phyloP scores from a whole-genome alignment of 53 echinoderm and acorn worm genomes.

The Mesocentrotus franciscanus region DNA sequence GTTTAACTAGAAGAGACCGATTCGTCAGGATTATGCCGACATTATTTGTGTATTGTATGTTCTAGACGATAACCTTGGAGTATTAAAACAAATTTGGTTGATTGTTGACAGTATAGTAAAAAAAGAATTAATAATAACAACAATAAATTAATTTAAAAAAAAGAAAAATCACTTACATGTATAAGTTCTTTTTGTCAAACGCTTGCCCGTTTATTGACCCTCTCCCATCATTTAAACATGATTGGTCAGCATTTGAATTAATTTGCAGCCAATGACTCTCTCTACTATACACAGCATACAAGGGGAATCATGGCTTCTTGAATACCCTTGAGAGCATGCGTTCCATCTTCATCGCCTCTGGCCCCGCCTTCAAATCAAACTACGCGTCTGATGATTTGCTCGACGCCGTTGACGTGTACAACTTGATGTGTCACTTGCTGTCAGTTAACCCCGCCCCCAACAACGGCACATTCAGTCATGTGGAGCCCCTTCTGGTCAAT shows the following conservation, averaged over 20 bases:
- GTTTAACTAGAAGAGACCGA: no score
- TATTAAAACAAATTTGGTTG: no score
- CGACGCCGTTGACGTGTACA: conserved; percentile 78
- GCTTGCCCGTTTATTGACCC: neutral
- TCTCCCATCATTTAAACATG: neutral
- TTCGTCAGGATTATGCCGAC: no score
- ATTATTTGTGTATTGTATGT: no score
- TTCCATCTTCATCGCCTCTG: conserved; percentile 78
- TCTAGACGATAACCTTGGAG: no score
- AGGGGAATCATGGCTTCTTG: conserved; percentile 80
- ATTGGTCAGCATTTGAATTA: neutral
- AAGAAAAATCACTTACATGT: no score
- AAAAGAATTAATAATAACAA: no score
- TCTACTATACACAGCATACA: neutral
- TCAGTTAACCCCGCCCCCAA: conserved; percentile 58
- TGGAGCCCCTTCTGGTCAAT: conserved; percentile 15
- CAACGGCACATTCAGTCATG: conserved; percentile 63
- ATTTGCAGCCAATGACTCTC: neutral
- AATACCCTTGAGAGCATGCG: conserved; percentile 66
- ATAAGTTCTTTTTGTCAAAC: neutral
- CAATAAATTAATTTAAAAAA: no score
- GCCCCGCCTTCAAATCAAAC: conserved; percentile 75
- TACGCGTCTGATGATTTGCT: conserved; percentile 65
- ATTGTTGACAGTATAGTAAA: no score
- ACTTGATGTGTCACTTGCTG: conserved; percentile 58